phyloP scores from a whole-genome alignment of 2,797 vertebrate genomes.

The Centroberyx gerrardi region DNA sequence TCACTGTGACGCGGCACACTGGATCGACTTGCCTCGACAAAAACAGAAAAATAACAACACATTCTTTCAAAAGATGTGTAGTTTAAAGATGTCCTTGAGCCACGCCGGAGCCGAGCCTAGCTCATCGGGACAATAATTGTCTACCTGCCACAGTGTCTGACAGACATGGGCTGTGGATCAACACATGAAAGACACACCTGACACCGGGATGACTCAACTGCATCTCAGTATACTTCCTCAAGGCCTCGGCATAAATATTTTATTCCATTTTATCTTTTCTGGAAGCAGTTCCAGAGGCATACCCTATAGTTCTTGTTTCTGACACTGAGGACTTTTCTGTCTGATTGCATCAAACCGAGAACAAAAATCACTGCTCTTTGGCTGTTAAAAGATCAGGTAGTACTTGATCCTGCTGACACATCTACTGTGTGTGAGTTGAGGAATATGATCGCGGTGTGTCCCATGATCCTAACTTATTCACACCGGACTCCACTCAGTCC shows the following conservation, averaged over 20 bases:
- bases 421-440: not conserved
- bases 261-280: conserved; percentile 24
- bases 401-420: not conserved
- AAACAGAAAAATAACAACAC: conserved; percentile 6
- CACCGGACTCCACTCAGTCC: not conserved
- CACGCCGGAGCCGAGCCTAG: not conserved
- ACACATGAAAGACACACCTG: conserved; percentile 5
- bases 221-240: not conserved
- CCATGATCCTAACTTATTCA: conserved; percentile 16
- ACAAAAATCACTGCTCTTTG: not conserved
- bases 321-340: not conserved
- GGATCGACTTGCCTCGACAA: conserved; percentile 9
- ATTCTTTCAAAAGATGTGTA: not conserved
- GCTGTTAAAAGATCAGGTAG: not conserved
- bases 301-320: not conserved
- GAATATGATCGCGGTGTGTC: not conserved
- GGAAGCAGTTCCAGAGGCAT: not conserved
- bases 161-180: conserved; percentile 7
- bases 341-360: not conserved
- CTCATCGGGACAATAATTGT: conserved; percentile 2
- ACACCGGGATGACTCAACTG: not conserved
- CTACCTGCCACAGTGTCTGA: not conserved
- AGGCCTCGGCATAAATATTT: conserved; percentile 2
- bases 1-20: not conserved
- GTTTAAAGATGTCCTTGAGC: not conserved